A percentile compares a stretch with the other conserved stretches of the same genome.
Conservation (phyloP, 2,888 invertebrate genomes). For the Spilarctia lutea region DNA sequence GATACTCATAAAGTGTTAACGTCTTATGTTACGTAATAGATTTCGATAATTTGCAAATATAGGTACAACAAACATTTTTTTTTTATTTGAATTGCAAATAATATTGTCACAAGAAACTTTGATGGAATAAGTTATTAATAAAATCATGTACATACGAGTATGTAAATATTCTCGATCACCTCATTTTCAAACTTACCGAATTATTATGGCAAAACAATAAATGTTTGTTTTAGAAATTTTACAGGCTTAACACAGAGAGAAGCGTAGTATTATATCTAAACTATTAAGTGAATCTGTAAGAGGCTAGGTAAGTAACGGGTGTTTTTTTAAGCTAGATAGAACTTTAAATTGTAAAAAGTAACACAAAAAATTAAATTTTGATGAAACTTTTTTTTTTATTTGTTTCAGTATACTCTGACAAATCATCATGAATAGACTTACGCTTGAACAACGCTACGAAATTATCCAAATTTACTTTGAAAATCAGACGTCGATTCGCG, state of each 20-base stretch:
- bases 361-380: too few relatives aligned
- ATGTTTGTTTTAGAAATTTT: not conserved
- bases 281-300: not conserved
- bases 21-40: not conserved
- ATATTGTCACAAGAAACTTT: not conserved
- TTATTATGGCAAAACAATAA: not conserved
- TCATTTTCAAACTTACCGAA: not conserved
- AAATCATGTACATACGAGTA: not conserved
- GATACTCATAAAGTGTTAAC: too few relatives aligned
- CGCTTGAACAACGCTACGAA: too few relatives aligned
- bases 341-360: too few relatives aligned
- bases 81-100: not conserved
- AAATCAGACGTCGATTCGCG: too few relatives aligned
- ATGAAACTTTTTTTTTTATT: too few relatives aligned
- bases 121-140: not conserved
- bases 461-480: too few relatives aligned
- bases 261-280: not conserved
- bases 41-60: not conserved
- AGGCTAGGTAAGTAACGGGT: slow-evolving; percentile 16
- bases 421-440: too few relatives aligned
- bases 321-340: too few relatives aligned
- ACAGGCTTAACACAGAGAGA: not conserved
- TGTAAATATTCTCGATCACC: not conserved
- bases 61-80: not conserved
- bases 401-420: too few relatives aligned